A percentile compares a stretch with the other conserved stretches of the same genome.
Evolutionary conservation across 2,797 vertebrate genomes (phyloP).

Genomic region (Adelosebastes latens): DNA sequence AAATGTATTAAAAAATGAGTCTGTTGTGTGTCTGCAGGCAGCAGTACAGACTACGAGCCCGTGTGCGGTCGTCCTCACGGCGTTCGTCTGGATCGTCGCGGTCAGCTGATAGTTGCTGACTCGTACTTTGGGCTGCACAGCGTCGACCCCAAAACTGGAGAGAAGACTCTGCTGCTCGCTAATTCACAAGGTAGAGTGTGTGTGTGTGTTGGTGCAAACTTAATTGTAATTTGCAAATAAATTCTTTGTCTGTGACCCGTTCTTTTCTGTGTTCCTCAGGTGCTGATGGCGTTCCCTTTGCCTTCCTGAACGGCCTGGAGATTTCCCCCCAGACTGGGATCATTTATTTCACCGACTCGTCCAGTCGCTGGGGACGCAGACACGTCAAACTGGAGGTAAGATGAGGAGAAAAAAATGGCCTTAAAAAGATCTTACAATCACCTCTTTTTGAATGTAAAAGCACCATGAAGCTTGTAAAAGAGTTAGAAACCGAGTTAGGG

Average conservation of each 20-base stretch:
- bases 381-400: slow-evolving; percentile 82
- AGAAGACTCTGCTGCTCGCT: slow-evolving; percentile 75
- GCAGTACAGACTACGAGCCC: slow-evolving; percentile 76
- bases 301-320: slow-evolving; percentile 83
- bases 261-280: slow-evolving; percentile 45
- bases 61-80: slow-evolving; percentile 81
- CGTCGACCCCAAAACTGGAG: slow-evolving; percentile 74
- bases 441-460: neutral
- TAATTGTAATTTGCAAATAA: neutral
- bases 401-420: neutral
- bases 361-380: slow-evolving; percentile 81
- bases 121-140: slow-evolving; percentile 81
- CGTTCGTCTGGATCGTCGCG: slow-evolving; percentile 66
- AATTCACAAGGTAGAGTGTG: slow-evolving; percentile 73
- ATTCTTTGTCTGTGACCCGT: neutral
- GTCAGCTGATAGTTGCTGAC: slow-evolving; percentile 80
- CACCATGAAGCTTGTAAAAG: neutral
- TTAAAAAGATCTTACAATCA: neutral
- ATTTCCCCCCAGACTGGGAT: slow-evolving; percentile 75
- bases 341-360: slow-evolving; percentile 84
- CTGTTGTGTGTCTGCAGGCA: slow-evolving; percentile 68
- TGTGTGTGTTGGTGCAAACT: neutral
- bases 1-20: too few relatives aligned
- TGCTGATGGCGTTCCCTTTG: slow-evolving; percentile 78
- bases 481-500: neutral